Evolutionary conservation across 2,113 vertebrate genomes (phyloP).

Genomic region (Phaetusa simplex): DNA sequence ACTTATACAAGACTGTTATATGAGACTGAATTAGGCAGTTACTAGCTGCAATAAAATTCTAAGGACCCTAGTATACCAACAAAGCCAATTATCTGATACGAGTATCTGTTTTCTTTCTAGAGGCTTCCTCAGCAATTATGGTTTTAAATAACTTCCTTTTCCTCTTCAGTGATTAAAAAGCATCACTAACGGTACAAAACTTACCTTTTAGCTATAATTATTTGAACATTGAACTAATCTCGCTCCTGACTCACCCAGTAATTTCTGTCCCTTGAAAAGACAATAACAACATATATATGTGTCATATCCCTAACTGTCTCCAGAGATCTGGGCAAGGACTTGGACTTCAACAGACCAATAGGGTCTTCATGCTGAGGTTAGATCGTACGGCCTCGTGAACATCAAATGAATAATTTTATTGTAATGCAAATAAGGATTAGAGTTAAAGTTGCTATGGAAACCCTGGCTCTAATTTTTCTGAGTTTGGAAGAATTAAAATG

Average conservation of each 20-base stretch:
- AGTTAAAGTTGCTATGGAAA: slow-evolving; percentile 15
- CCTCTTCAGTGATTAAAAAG: background rate
- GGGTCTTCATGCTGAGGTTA: background rate
- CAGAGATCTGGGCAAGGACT: background rate
- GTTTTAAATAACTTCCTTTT: background rate
- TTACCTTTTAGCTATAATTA: background rate
- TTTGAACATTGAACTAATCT: background rate
- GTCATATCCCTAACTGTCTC: background rate
- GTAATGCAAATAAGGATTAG: background rate
- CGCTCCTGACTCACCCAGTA: background rate
- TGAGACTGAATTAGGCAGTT: background rate
- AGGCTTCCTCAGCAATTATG: background rate
- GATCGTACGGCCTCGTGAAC: background rate
- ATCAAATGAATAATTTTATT: background rate
- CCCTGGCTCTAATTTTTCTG: background rate
- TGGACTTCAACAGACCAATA: background rate
- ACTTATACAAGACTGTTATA: background rate
- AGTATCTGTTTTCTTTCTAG: background rate
- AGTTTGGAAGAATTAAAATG: background rate
- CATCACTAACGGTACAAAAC: background rate
- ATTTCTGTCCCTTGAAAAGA: background rate
- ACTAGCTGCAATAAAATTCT: background rate
- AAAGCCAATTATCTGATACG: background rate
- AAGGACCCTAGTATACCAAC: background rate
- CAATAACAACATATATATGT: background rate